phyloP scores from a whole-genome alignment of 1,140 invertebrate species.

The Ceratina calcarata region DNA sequence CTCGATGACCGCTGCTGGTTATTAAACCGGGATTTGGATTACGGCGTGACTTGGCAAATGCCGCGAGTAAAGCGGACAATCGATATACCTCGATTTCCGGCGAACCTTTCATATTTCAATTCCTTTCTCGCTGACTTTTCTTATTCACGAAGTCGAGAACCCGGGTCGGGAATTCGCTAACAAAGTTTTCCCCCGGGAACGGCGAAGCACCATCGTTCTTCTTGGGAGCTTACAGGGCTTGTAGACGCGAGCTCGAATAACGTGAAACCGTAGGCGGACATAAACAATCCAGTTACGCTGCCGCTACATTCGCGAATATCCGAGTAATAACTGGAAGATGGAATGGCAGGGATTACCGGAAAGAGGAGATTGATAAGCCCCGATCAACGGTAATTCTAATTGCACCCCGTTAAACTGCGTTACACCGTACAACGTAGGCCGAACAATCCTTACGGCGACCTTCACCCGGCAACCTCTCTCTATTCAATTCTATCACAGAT shows the following conservation, averaged over 20 bases:
- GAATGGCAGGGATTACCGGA: neutral
- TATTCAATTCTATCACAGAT: constrained; percentile 13
- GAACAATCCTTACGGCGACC: constrained; percentile 18
- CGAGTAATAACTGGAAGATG: neutral
- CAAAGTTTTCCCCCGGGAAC: neutral
- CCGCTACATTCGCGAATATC: neutral
- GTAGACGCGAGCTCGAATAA: neutral
- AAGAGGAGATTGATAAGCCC: constrained; percentile 18
- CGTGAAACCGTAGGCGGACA: neutral
- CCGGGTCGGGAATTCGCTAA: neutral
- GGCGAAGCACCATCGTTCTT: neutral
- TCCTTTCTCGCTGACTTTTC: neutral
- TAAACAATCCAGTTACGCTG: constrained; percentile 14
- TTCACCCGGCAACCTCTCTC: constrained; percentile 16
- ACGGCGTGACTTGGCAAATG: constrained; percentile 33
- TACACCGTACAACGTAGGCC: neutral
- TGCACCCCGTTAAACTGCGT: neutral
- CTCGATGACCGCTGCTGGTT: constrained; percentile 7
- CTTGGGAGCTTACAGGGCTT: neutral
- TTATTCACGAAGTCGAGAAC: no score
- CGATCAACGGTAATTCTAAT: constrained; percentile 41
- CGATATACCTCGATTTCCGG: constrained; percentile 1
- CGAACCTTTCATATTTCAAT: constrained; percentile 16
- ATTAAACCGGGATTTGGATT: constrained; percentile 10
- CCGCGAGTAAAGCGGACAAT: constrained; percentile 1